Percentiles rank a stretch among this genome's conserved stretches.
phyloP scores from a whole-genome alignment of 2,797 vertebrate species.

The Squalus acanthias region DNA sequence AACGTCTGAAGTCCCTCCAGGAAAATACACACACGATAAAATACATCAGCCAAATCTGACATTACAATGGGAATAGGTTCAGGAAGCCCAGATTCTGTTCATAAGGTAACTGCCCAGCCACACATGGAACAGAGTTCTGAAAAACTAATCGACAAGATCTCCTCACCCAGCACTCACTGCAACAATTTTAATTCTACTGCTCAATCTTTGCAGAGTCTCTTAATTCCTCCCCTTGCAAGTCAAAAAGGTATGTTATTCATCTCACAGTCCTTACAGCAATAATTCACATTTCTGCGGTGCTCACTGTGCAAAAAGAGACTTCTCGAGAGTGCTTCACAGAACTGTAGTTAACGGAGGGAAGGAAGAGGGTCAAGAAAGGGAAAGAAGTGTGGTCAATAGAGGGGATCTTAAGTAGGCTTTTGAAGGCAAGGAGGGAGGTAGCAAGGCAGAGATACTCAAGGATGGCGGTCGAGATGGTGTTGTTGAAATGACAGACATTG shows the following conservation, averaged over 20 bases:
- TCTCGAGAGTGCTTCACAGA: background rate
- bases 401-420: background rate
- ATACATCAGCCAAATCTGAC: background rate
- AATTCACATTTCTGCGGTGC: background rate
- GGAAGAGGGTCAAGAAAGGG: background rate
- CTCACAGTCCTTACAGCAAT: background rate
- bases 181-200: background rate
- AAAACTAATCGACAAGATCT: background rate
- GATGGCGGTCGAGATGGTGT: background rate
- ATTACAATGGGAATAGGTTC: background rate
- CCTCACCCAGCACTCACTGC: background rate
- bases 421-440: background rate
- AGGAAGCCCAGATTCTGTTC: background rate
- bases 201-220: background rate
- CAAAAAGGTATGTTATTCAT: background rate
- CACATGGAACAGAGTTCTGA: background rate
- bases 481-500: background rate
- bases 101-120: background rate
- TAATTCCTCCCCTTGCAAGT: background rate
- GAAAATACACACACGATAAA: background rate
- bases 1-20: background rate
- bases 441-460: background rate
- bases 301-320: no score
- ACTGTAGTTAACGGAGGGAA: background rate
- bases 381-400: background rate